These are phyloP conservation scores for Sinocyclocheilus grahami DNA, from an alignment of 2,113 vertebrate species.

Conservation along the genomic window DNA sequence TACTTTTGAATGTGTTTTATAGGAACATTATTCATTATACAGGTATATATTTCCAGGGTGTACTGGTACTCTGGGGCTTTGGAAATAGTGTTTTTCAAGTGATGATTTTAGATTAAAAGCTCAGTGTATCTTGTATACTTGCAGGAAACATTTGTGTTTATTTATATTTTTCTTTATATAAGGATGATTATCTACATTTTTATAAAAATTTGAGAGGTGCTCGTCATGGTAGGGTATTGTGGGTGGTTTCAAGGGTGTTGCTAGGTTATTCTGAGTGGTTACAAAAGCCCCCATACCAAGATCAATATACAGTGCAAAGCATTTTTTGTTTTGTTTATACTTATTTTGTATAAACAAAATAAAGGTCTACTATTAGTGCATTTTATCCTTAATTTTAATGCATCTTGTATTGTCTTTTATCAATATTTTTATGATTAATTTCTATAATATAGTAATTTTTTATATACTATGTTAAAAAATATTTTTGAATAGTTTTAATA, in stretches of 20 bases:
- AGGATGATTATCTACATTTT: background rate
- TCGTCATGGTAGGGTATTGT: background rate
- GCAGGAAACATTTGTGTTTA: background rate
- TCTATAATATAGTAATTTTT: no score
- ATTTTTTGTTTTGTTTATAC: no score
- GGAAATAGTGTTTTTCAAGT: constrained; percentile 3
- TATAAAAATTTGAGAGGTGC: background rate
- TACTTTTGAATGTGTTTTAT: background rate
- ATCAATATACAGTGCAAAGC: no score
- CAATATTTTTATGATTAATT: background rate
- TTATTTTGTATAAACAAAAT: no score
- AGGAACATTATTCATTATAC: background rate
- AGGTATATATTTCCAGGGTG: background rate
- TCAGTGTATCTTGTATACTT: background rate
- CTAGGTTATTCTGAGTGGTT: no score
- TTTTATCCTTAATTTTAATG: no score
- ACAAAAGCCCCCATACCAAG: no score
- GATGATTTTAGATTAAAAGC: background rate
- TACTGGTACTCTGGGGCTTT: background rate
- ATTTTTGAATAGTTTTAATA: no score
- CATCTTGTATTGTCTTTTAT: background rate
- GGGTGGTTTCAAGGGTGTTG: no score
- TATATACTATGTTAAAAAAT: no score
- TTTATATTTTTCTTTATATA: background rate
- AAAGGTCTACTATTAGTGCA: no score